phyloP scores from a whole-genome alignment of 2,888 invertebrate species.

The Epinotia demarniana region DNA sequence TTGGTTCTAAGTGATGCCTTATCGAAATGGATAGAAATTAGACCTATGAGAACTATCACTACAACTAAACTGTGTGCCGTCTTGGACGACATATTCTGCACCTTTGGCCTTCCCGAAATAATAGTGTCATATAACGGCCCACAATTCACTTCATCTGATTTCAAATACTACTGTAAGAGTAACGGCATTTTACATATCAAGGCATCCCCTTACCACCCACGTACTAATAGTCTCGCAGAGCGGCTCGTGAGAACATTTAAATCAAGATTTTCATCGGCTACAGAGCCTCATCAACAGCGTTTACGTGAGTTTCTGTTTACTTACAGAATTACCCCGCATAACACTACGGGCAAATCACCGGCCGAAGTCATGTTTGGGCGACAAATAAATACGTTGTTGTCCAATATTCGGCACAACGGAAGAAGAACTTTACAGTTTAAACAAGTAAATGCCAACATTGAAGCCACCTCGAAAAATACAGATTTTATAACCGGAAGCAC shows the following conservation, averaged over 20 bases:
- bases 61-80: no score
- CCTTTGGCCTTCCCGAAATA: no score
- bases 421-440: slow-evolving; percentile 6
- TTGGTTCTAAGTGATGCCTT: slow-evolving; percentile 17
- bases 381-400: slow-evolving; percentile 2
- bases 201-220: no score
- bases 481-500: not conserved
- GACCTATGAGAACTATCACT: not conserved
- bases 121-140: no score
- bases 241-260: slow-evolving; percentile 26
- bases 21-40: slow-evolving; percentile 25
- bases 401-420: not conserved
- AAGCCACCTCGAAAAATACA: not conserved
- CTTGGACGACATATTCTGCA: no score
- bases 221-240: no score
- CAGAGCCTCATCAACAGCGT: slow-evolving; percentile 11
- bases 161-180: no score
- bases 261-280: not conserved
- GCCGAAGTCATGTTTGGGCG: slow-evolving; percentile 29
- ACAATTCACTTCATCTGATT: no score
- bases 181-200: no score
- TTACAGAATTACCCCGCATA: slow-evolving; percentile 26
- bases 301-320: slow-evolving; percentile 22
- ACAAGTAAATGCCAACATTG: slow-evolving; percentile 2
- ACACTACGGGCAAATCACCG: slow-evolving; percentile 6